Conservation (phyloP, 2,113 vertebrate species). For the Hippocampus comes region DNA sequence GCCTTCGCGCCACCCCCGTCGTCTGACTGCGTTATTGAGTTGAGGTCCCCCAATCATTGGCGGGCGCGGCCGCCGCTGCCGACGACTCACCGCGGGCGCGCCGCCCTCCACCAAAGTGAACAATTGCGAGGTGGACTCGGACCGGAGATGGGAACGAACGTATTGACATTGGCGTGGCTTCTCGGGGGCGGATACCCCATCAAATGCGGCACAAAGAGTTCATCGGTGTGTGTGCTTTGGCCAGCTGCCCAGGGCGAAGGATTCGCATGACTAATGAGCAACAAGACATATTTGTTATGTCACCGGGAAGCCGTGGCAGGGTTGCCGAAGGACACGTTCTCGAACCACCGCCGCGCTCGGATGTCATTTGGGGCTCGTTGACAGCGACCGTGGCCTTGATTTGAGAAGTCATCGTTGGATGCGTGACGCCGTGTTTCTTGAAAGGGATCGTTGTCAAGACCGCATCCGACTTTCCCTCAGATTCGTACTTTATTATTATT, state of each 20-base stretch:
- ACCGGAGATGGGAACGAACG: background rate
- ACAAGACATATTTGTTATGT: constrained; percentile 5
- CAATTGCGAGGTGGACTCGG: background rate
- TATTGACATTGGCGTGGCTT: background rate
- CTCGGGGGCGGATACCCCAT: background rate
- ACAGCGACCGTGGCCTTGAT: too few species aligned
- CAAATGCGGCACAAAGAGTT: background rate
- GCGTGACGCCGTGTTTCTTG: too few species aligned
- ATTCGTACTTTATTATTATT: too few species aligned
- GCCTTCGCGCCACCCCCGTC: constrained; percentile 22
- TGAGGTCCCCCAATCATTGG: constrained; percentile 53
- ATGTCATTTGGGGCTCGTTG: too few species aligned
- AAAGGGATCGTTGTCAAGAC: too few species aligned
- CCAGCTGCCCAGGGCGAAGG: background rate
- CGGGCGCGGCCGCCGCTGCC: constrained; percentile 29
- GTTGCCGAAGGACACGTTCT: constrained; percentile 1
- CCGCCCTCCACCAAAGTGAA: background rate
- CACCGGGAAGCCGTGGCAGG: background rate
- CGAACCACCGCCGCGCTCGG: too few species aligned
- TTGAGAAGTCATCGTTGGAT: too few species aligned
- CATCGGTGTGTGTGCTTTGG: background rate
- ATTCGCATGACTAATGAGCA: constrained; percentile 10
- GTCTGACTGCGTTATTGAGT: constrained; percentile 47
- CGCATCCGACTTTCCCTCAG: too few species aligned
- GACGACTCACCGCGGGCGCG: background rate